These are phyloP conservation scores for Steinernema hermaphroditum DNA, from an alignment of 2,888 invertebrate species.

Conservation along the genomic window DNA sequence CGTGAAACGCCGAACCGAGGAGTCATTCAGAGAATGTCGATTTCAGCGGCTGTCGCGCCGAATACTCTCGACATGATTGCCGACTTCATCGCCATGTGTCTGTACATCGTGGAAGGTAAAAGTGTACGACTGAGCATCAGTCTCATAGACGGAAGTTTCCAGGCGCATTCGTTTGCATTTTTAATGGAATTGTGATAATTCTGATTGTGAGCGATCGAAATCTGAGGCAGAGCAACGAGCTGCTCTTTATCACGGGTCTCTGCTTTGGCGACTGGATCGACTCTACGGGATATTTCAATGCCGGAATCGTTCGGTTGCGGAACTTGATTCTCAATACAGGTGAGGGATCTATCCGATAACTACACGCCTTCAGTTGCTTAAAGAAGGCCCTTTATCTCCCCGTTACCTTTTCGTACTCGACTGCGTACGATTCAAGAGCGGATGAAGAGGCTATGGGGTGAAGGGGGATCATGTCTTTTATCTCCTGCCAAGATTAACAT, in stretches of 20 bases:
- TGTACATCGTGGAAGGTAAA: slow-evolving; percentile 2
- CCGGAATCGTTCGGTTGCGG: background rate
- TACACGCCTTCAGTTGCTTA: background rate
- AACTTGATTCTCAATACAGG: background rate
- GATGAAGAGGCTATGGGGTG: too few relatives aligned
- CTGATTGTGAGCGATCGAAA: slow-evolving; percentile 8
- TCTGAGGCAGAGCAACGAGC: slow-evolving; percentile 11
- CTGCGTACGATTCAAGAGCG: too few relatives aligned
- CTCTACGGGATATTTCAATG: slow-evolving; percentile 18
- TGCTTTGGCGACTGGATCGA: slow-evolving; percentile 19
- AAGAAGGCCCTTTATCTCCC: background rate
- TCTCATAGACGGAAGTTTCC: background rate
- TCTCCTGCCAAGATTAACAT: too few relatives aligned
- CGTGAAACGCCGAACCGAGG: too few relatives aligned
- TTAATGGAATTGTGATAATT: background rate
- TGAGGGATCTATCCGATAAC: background rate
- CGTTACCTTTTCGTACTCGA: too few relatives aligned
- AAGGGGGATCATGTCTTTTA: too few relatives aligned
- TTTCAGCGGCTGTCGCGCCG: too few relatives aligned
- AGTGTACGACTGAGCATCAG: background rate
- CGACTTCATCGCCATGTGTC: background rate
- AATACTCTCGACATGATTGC: background rate
- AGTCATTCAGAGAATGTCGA: too few relatives aligned
- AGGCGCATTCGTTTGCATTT: slow-evolving; percentile 10
- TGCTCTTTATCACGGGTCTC: slow-evolving; percentile 14